These are phyloP conservation scores for Protobothrops flavoviridis DNA, from an alignment of 2,113 vertebrate species.

Conservation along the genomic window DNA sequence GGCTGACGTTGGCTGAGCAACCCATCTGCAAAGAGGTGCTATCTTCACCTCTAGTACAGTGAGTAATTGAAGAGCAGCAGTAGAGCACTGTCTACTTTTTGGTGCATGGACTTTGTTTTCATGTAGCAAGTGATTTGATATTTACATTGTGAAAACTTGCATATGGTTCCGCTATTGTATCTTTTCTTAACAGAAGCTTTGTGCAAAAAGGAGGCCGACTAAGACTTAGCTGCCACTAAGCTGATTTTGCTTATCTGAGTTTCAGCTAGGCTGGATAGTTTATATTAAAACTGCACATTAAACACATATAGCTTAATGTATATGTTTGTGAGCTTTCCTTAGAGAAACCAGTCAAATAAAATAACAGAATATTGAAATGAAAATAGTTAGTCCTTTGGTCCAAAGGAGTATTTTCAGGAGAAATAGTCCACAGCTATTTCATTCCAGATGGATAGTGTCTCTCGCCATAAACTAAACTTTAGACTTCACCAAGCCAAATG, in stretches of 20 bases:
- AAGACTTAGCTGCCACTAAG: neutral
- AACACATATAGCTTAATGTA: neutral
- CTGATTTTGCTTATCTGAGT: neutral
- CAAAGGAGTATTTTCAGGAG: neutral
- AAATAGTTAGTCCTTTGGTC: neutral
- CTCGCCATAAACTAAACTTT: neutral
- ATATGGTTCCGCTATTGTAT: neutral
- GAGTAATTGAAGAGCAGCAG: conserved; percentile 53
- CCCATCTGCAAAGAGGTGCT: conserved; percentile 95
- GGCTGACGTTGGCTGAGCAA: conserved; percentile 93
- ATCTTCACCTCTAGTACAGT: conserved; percentile 90
- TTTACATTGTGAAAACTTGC: neutral
- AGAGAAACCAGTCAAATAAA: neutral
- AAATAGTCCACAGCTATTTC: neutral
- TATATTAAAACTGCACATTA: neutral
- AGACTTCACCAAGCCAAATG: neutral
- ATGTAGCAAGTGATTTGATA: neutral
- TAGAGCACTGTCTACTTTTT: neutral
- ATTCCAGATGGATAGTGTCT: neutral
- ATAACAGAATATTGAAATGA: neutral
- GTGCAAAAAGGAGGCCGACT: neutral
- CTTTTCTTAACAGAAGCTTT: neutral
- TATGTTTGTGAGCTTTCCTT: neutral
- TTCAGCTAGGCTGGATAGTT: neutral
- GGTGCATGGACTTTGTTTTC: neutral